These are phyloP conservation scores for Glyphotaelius pellucidus DNA, from an alignment of 2,888 invertebrate genomes.

Conservation along the genomic window DNA sequence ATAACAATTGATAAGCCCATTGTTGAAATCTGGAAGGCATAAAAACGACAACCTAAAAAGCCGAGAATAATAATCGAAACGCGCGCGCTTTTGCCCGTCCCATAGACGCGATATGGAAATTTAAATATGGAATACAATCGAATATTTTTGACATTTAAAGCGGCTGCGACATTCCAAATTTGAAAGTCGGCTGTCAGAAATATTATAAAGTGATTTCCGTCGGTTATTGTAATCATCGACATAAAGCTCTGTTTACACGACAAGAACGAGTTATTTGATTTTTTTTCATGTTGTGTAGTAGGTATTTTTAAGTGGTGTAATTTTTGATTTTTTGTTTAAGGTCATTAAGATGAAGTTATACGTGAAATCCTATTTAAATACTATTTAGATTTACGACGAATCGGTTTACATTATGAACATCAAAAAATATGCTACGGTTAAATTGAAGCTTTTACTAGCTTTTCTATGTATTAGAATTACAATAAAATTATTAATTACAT, in stretches of 20 bases:
- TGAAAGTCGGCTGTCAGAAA: slow-evolving; percentile 47
- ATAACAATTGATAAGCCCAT: neutral
- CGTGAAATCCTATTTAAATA: no score
- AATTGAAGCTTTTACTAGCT: no score
- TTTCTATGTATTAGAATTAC: no score
- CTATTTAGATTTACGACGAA: no score
- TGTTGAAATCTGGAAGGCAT: slow-evolving; percentile 11
- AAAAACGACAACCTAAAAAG: slow-evolving; percentile 32
- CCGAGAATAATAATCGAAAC: slow-evolving; percentile 36
- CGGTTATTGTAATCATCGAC: slow-evolving; percentile 14
- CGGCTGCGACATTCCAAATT: slow-evolving; percentile 50
- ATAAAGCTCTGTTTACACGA: slow-evolving; percentile 47
- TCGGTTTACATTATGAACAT: no score
- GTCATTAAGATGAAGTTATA: no score
- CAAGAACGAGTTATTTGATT: neutral
- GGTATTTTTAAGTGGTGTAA: no score
- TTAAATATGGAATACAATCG: slow-evolving; percentile 64
- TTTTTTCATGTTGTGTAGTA: neutral
- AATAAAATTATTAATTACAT: no score
- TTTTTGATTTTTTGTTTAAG: neutral
- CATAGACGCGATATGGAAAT: slow-evolving; percentile 62
- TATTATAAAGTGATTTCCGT: slow-evolving; percentile 42
- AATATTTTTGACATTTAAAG: slow-evolving; percentile 54
- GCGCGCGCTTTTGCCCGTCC: slow-evolving; percentile 46
- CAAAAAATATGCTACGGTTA: no score